Percentiles rank a stretch among this genome's conserved stretches.
phyloP scores from a whole-genome alignment of 2,797 vertebrate species.

The Microctenopoma steveboyesi region DNA sequence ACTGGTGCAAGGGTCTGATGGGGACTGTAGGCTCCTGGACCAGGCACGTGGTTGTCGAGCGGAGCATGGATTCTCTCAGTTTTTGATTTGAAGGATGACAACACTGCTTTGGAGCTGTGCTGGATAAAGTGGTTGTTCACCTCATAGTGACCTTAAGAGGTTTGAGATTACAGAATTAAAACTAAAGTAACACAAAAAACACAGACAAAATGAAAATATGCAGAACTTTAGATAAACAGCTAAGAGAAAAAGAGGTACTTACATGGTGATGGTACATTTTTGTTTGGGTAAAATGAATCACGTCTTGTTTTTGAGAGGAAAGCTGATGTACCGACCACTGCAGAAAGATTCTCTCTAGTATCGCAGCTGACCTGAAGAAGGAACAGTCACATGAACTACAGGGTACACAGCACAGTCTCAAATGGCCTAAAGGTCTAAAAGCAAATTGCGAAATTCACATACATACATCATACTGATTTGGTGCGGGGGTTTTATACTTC shows the following conservation, averaged over 20 bases:
- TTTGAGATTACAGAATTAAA: neutral
- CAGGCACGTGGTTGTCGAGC: constrained; percentile 61
- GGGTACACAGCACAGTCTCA: neutral
- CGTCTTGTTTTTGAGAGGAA: constrained; percentile 82
- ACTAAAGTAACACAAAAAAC: neutral
- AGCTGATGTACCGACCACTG: constrained; percentile 65
- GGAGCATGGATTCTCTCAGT: constrained; percentile 58
- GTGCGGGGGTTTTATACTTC: constrained; percentile 80
- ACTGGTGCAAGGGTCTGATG: constrained; percentile 49
- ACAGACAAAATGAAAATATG: neutral
- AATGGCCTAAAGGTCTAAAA: neutral
- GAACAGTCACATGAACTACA: constrained; percentile 3
- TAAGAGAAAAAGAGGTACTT: constrained; percentile 9
- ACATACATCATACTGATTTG: constrained; percentile 86
- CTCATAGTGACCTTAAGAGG: constrained; percentile 79
- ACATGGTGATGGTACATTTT: constrained; percentile 79
- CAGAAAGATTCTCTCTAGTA: constrained; percentile 67
- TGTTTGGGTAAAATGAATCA: neutral
- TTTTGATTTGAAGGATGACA: constrained; percentile 84
- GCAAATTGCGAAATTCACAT: neutral
- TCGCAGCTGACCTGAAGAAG: constrained; percentile 50
- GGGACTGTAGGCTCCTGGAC: constrained; percentile 81
- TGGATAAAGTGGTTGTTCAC: constrained; percentile 73
- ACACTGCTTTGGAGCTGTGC: constrained; percentile 62
- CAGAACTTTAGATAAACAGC: neutral